Percentiles rank a stretch among this genome's conserved stretches.
These are phyloP conservation scores for Vireo griseus DNA, from an alignment of 2,797 vertebrate genomes.

Conservation along the genomic window DNA sequence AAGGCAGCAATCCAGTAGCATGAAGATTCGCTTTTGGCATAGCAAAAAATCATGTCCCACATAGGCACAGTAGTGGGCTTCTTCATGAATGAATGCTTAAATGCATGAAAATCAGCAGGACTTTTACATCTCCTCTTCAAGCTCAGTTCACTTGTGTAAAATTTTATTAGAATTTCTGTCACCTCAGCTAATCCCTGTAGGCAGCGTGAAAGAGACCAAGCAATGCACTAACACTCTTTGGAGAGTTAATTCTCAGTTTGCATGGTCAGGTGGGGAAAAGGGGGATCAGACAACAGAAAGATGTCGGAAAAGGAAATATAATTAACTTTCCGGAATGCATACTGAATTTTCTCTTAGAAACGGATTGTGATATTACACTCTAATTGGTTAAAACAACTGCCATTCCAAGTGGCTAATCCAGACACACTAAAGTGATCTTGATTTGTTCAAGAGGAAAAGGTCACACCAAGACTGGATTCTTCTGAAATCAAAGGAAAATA, in stretches of 20 bases:
- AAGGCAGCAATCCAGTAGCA: slow-evolving; percentile 69
- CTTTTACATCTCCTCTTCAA: slow-evolving; percentile 44
- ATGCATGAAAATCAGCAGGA: slow-evolving; percentile 5
- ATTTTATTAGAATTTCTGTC: slow-evolving; percentile 48
- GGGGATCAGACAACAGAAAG: not conserved
- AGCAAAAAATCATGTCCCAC: slow-evolving; percentile 42
- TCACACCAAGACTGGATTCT: not conserved
- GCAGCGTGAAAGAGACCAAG: not conserved
- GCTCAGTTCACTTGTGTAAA: slow-evolving; percentile 19
- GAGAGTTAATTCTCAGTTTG: not conserved
- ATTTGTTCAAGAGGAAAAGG: not conserved
- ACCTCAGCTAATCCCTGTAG: slow-evolving; percentile 28
- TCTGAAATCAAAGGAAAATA: slow-evolving; percentile 18
- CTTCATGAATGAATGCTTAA: slow-evolving; percentile 62
- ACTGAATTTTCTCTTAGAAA: not conserved
- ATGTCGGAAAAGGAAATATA: not conserved
- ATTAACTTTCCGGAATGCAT: not conserved
- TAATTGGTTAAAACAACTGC: not conserved
- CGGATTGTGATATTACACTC: not conserved
- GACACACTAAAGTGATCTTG: not conserved
- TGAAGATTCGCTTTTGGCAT: slow-evolving; percentile 41
- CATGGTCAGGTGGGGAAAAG: not conserved
- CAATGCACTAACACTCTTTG: not conserved
- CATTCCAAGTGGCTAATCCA: not conserved
- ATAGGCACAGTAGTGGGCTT: slow-evolving; percentile 16